These are phyloP conservation scores for Junonia oenone DNA, from an alignment of 2,888 invertebrate genomes.

Conservation along the genomic window DNA sequence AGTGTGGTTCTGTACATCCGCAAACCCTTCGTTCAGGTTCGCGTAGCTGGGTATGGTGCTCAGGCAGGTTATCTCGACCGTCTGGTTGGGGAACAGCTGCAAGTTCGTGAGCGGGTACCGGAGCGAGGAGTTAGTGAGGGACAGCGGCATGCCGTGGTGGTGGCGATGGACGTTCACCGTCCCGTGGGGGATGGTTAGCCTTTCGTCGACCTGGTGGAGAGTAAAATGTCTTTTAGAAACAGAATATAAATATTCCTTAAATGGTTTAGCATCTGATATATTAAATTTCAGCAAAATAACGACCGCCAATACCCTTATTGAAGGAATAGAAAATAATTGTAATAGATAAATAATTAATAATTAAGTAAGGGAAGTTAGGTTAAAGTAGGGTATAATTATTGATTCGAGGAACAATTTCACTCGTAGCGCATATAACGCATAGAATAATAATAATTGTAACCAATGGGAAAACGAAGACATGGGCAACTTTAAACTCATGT, in stretches of 20 bases:
- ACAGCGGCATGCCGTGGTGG: slow-evolving; percentile 65
- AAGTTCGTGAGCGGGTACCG: slow-evolving; percentile 85
- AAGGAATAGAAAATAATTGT: too few species aligned
- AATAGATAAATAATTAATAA: too few species aligned
- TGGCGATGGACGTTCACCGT: slow-evolving; percentile 56
- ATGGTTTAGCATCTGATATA: too few species aligned
- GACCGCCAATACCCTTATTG: too few species aligned
- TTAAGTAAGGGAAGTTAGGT: too few species aligned
- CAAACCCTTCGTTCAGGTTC: slow-evolving; percentile 83
- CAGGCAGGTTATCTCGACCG: slow-evolving; percentile 86
- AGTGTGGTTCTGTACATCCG: slow-evolving; percentile 85
- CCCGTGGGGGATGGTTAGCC: slow-evolving; percentile 61
- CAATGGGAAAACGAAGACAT: too few species aligned
- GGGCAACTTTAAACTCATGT: too few species aligned
- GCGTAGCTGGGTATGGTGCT: slow-evolving; percentile 89
- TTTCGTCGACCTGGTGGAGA: slow-evolving; percentile 58
- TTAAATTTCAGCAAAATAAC: too few species aligned
- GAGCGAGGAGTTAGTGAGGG: slow-evolving; percentile 69
- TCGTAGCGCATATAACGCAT: too few species aligned
- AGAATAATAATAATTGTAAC: too few species aligned
- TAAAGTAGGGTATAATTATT: too few species aligned
- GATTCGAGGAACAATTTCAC: too few species aligned
- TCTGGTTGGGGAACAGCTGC: slow-evolving; percentile 84
- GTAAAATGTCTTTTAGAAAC: not conserved
- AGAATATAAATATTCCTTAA: not conserved